Percentiles rank a stretch among this genome's conserved stretches.
phyloP scores from a whole-genome alignment of 1,140 invertebrate species.

The Cydia strobilella region DNA sequence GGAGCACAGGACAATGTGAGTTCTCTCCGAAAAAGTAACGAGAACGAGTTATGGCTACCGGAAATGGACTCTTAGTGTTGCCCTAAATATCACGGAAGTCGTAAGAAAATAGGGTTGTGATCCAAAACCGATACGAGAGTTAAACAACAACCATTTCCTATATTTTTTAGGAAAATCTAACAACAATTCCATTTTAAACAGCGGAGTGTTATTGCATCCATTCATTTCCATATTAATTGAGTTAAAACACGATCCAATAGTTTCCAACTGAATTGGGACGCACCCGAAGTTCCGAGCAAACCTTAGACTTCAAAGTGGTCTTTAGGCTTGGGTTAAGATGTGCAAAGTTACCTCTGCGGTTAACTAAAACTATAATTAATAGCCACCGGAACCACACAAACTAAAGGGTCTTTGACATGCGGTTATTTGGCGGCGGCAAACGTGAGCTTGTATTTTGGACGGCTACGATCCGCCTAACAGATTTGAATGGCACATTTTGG shows the following conservation, averaged over 20 bases:
- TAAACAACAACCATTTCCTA: no score
- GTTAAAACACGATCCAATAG: conserved; percentile 15
- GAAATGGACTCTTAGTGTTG: no score
- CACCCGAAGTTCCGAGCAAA: conserved; percentile 1
- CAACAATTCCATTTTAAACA: not conserved
- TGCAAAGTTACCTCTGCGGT: conserved; percentile 17
- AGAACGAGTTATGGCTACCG: no score
- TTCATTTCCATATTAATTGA: conserved; percentile 17
- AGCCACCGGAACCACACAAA: not conserved
- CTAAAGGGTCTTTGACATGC: not conserved
- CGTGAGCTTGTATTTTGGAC: conserved; percentile 12
- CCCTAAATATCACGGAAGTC: no score
- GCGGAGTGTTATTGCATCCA: not conserved
- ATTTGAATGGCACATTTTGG: conserved; percentile 20
- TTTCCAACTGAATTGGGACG: conserved; percentile 10
- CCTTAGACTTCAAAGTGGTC: conserved; percentile 22
- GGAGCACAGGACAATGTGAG: no score
- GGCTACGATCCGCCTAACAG: not conserved
- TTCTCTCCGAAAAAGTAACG: no score
- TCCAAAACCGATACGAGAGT: no score
- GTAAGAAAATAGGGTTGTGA: no score
- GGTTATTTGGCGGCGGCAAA: not conserved
- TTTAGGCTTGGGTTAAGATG: not conserved
- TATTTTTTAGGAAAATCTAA: not conserved
- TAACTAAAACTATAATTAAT: conserved; percentile 10